A percentile compares a stretch with the other conserved stretches of the same genome.
These are phyloP conservation scores for Mirza zaza DNA, from an alignment of 2,113 vertebrate genomes.

Conservation along the genomic window DNA sequence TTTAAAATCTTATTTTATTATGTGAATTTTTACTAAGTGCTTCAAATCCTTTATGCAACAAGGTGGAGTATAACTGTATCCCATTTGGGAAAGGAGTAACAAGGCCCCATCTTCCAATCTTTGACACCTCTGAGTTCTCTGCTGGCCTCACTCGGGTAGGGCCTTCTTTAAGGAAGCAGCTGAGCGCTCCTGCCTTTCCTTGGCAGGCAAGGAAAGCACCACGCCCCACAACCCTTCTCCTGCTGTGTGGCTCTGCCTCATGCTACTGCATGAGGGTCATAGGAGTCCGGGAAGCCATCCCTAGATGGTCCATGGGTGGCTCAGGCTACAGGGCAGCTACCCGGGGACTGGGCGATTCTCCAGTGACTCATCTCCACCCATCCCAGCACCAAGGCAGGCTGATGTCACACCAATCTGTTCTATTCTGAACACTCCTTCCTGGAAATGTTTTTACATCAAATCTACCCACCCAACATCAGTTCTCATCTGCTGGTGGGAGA, in stretches of 20 bases:
- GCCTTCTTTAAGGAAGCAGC: neutral
- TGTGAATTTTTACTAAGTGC: neutral
- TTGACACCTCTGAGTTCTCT: neutral
- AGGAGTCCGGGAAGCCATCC: no score
- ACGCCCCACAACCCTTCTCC: rapidly evolving
- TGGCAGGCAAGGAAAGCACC: neutral
- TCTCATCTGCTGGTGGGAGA: neutral
- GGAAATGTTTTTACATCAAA: neutral
- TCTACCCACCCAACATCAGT: neutral
- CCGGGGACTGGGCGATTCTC: neutral
- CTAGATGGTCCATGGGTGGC: rapidly evolving
- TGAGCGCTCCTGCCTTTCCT: neutral
- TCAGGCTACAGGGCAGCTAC: neutral
- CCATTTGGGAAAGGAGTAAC: neutral
- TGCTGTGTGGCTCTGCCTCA: neutral
- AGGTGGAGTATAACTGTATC: neutral
- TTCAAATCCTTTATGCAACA: neutral
- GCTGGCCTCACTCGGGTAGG: no score
- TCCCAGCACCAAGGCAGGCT: neutral
- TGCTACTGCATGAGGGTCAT: no score
- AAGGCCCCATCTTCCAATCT: neutral
- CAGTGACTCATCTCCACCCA: neutral
- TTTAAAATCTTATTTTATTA: neutral
- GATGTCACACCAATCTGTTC: neutral
- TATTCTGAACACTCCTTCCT: conserved; percentile 42